phyloP scores from a whole-genome alignment of 2,888 invertebrate species.

The Trachelus iudaicus region DNA sequence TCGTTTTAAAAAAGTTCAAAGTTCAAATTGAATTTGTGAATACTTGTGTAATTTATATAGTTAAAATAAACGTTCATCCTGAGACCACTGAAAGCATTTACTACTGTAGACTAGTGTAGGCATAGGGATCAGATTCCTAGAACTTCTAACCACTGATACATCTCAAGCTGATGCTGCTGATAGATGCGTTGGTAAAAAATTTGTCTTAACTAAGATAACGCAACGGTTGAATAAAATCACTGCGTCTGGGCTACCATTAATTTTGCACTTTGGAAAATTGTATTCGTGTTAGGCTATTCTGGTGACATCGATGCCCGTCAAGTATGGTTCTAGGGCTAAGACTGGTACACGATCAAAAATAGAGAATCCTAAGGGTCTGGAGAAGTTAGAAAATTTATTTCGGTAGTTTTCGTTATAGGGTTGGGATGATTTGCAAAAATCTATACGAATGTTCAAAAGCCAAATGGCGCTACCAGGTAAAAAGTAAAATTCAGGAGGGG shows the following conservation, averaged over 20 bases:
- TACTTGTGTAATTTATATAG: background rate
- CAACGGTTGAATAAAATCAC: background rate
- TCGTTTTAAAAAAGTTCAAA: background rate
- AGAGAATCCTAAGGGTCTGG: background rate
- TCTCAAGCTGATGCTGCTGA: background rate
- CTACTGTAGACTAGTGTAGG: background rate
- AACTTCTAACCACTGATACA: background rate
- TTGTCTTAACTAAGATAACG: background rate
- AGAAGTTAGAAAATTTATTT: background rate
- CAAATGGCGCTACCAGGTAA: conserved; percentile 34
- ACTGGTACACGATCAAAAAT: background rate
- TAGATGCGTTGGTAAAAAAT: background rate
- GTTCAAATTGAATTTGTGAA: background rate
- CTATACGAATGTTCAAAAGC: conserved; percentile 18
- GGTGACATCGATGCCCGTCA: background rate
- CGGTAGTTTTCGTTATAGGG: background rate
- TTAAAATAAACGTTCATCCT: background rate
- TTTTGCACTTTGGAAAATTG: background rate
- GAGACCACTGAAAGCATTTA: background rate
- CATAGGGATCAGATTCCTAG: background rate
- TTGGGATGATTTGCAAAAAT: conserved; percentile 51
- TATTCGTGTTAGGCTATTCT: background rate
- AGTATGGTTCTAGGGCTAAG: background rate
- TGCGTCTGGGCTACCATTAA: background rate
- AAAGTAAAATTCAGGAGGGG: conserved; percentile 19